Evolutionary conservation across 2,888 invertebrate species (phyloP), one percentile per base, ranked within the genome.

Genomic region (Tenthredo distinguenda): DNA sequence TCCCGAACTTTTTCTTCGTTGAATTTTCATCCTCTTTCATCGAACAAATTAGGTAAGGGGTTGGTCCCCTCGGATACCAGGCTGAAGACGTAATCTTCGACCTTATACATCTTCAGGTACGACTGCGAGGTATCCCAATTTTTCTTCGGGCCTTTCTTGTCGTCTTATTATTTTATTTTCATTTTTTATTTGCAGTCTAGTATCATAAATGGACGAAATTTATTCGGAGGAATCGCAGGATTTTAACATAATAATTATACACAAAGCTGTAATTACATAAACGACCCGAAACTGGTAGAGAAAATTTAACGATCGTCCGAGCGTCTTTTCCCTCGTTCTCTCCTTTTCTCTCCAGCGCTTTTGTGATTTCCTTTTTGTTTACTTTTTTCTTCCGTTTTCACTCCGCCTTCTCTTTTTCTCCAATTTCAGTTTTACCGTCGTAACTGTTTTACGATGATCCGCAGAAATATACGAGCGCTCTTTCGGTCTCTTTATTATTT

Each of bases 381-480:
- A 34, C 71, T 26, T 26, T 76, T 55, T 86, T 40, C 72, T 47
- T 47, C 71, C 12, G 21, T 26, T n/a, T 18, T 84, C 26, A 37
- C 37, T 5, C 7, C 5, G 26, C 2, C 9, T 55, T 50, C 37
- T 81, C 47, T 26, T 55, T 55, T 74, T 26, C 58, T 34, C 65
- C 55, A 55, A 77, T 77, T 77, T 77, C 77, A 55, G 47, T 77
- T 77, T 77, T 15, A 31, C 31, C 77, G 50, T 77, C 77, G 55
- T 77, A 77, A 77, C 77, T 55, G 77, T 55, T 77, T 77, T 77
- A 77, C 50, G 77, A 77, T 77, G 50, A 77, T 77, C 50, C 77
- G 77, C 55, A 77, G 77, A 55, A 77, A 50, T 77, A 77, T 50
- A 55, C 55, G 77, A 55, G 77, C 50, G 40, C 34, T 34, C 40